Evolutionary conservation across 2,113 vertebrate genomes (phyloP).

Genomic region (Accipiter virgatus): DNA sequence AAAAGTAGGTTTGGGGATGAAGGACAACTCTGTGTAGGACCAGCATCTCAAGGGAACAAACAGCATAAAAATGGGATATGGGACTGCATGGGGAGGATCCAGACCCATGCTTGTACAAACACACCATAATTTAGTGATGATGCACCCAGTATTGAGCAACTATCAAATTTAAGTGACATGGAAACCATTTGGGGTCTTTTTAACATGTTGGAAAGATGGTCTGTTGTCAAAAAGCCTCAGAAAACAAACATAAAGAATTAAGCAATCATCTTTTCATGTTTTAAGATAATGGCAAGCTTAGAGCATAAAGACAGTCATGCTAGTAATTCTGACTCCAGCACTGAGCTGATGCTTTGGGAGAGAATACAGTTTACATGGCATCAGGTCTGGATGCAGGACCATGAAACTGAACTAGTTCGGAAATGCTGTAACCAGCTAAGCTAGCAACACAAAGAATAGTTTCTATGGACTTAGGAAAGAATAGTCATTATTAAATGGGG

Average conservation of each 20-base stretch:
- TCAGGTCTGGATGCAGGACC: not conserved
- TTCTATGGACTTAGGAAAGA: not conserved
- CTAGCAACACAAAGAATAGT: not conserved
- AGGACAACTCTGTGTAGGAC: not conserved
- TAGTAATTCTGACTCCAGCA: not conserved
- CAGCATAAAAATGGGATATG: not conserved
- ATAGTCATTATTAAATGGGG: not conserved
- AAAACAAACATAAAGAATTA: not conserved
- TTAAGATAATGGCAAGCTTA: not conserved
- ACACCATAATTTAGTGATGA: not conserved
- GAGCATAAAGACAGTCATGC: not conserved
- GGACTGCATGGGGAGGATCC: not conserved
- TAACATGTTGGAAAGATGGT: not conserved
- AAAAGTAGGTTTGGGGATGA: not conserved
- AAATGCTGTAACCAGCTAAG: not conserved
- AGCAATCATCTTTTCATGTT: not conserved
- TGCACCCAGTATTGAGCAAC: not conserved
- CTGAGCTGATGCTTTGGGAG: not conserved
- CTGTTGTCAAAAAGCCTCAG: not conserved
- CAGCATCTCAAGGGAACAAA: not conserved
- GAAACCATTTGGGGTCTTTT: not conserved
- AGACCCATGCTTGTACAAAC: not conserved
- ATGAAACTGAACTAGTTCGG: not conserved
- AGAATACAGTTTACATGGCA: not conserved
- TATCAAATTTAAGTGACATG: not conserved